phyloP scores from a whole-genome alignment of 2,797 vertebrate genomes.

The Rallus crepitans region DNA sequence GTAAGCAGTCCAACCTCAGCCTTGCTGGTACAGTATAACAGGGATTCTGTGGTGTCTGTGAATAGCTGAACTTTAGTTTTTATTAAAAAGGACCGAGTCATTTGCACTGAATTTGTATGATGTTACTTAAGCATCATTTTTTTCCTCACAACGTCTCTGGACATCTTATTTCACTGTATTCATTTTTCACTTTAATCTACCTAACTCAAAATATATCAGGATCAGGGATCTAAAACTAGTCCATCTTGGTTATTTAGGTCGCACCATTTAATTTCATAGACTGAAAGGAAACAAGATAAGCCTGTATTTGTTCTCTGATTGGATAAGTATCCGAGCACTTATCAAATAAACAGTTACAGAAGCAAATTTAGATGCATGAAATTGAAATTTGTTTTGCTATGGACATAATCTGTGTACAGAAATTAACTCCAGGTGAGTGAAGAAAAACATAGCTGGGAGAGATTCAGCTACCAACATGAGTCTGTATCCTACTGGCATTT shows the following conservation, averaged over 20 bases:
- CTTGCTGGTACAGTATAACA: neutral
- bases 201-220: neutral
- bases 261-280: neutral
- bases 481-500: neutral
- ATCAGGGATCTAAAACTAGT: neutral
- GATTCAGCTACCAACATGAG: neutral
- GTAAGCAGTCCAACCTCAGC: neutral
- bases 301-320: neutral
- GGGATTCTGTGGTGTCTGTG: neutral
- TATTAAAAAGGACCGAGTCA: neutral
- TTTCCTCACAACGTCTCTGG: neutral
- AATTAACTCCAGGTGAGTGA: neutral
- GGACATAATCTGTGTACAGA: neutral
- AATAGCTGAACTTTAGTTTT: neutral
- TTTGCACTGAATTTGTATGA: neutral
- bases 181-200: neutral
- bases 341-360: slow-evolving; percentile 15
- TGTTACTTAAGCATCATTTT: neutral
- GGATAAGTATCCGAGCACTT: neutral
- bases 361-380: slow-evolving; percentile 22
- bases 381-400: slow-evolving; percentile 37
- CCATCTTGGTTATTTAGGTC: neutral
- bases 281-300: neutral
- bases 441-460: neutral
- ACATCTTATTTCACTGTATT: neutral